Evolutionary conservation across 2,888 invertebrate genomes (phyloP).

Genomic region (Meiosimyza decipiens): DNA sequence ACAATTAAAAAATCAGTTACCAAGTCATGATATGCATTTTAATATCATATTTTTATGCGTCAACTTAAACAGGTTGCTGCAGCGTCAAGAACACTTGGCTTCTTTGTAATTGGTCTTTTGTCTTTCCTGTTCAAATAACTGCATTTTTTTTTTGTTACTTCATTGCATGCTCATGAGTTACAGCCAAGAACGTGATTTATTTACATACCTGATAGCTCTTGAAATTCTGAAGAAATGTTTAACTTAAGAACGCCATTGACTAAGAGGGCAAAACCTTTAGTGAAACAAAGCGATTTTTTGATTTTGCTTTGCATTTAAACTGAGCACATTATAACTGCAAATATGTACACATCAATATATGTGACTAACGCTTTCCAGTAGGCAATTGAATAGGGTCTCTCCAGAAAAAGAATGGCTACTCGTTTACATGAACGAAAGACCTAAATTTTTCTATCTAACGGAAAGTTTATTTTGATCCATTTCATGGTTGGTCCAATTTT

Average conservation of each 20-base stretch:
- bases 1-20: neutral
- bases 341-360: no score
- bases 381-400: no score
- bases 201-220: slow-evolving; percentile 4
- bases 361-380: no score
- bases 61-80: neutral
- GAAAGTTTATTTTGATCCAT: no score
- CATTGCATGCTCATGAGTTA: neutral
- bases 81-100: neutral
- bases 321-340: no score
- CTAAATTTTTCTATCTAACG: no score
- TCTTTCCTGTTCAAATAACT: slow-evolving; percentile 4
- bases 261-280: no score
- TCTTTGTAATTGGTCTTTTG: neutral
- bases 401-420: no score
- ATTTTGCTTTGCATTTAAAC: no score
- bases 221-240: neutral
- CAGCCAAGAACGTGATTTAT: slow-evolving; percentile 1
- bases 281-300: no score
- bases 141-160: neutral
- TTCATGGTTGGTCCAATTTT: no score
- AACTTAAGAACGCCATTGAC: neutral
- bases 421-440: no score
- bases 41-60: neutral
- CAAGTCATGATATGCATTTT: slow-evolving; percentile 2